Evolutionary conservation across 2,888 invertebrate genomes (phyloP), one percentile per base, ranked within the genome.

Genomic region (Hyppa rectilinea): DNA sequence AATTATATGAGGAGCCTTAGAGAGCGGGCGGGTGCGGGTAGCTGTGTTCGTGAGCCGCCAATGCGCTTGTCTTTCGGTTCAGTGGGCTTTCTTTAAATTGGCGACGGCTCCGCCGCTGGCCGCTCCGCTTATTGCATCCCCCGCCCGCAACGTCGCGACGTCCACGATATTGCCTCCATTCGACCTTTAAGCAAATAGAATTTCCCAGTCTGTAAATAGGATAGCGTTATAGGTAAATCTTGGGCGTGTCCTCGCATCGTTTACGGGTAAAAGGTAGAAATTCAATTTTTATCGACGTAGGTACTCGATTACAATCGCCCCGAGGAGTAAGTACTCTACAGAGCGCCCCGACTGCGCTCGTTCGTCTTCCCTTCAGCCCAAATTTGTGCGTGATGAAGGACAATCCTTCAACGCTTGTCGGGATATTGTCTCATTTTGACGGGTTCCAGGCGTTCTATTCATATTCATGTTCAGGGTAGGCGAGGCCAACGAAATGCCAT

Each of bases 21-120:
- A 92, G 91, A 92, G 89, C 87, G 87, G 87, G 85, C 83, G 90
- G 90, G 92, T 91, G 89, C 91, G 91, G 92, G 92, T 88, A 89
- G 91, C 80, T 78, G 73, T 87, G 93, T 89, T 93, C 91, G 93
- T 92, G 94, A 94, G 95, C 96, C 95, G 93, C 95, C 96, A 95
- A 95, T 96, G 95, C 96, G 96, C 96, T 96, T 96, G 95, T 95
- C 96, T 96, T 96, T 95, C 96, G 93, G 96, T 96, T 96, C 96
- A 96, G 90, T 96, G 96, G 95, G 96, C 95, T 96, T 96, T 96
- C 96, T 96, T 96, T 96, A 96, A 96, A 96, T 96, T 96, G 96
- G 95, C 95, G 95, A 95, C 93, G 95, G 95, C 93, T 92, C 90
- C 89, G 92, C 86, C 89, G 92, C 94, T 94, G 92, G 92, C 92